A percentile compares a stretch with the other conserved stretches of the same genome.
These are phyloP conservation scores for Mormoops blainvillei DNA, from an alignment of 2,113 vertebrate species.

Conservation along the genomic window DNA sequence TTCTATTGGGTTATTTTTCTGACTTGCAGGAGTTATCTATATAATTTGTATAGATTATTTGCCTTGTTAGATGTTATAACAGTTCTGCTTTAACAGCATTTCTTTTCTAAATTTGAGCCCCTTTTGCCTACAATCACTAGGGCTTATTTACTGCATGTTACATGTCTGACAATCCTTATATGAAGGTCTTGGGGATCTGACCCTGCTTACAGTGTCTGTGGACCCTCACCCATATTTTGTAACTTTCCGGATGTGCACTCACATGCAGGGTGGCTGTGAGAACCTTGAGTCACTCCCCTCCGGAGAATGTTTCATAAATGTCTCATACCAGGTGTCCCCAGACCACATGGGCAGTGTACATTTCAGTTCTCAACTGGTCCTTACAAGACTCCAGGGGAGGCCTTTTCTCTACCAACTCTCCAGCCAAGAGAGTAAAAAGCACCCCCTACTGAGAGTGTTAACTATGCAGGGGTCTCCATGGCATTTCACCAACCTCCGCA, in stretches of 20 bases:
- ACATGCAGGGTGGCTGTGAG: background rate
- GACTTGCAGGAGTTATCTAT: background rate
- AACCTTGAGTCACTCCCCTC: background rate
- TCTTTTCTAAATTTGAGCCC: background rate
- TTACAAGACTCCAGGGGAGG: background rate
- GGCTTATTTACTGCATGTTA: background rate
- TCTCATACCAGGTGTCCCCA: background rate
- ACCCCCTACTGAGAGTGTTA: background rate
- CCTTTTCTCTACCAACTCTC: background rate
- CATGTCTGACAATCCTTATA: background rate
- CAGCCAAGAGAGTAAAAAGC: background rate
- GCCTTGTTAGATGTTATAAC: background rate
- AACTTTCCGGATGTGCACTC: background rate
- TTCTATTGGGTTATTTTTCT: background rate
- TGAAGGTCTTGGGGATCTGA: background rate
- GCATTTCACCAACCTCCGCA: background rate
- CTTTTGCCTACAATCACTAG: background rate
- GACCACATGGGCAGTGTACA: background rate
- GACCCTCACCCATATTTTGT: background rate
- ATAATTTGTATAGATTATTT: background rate
- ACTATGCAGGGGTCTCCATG: background rate
- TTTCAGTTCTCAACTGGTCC: background rate
- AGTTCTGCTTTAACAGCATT: background rate
- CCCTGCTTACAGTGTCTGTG: background rate
- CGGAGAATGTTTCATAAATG: background rate